Conservation (phyloP, 2,888 invertebrate genomes). For the Trachelus iudaicus region DNA sequence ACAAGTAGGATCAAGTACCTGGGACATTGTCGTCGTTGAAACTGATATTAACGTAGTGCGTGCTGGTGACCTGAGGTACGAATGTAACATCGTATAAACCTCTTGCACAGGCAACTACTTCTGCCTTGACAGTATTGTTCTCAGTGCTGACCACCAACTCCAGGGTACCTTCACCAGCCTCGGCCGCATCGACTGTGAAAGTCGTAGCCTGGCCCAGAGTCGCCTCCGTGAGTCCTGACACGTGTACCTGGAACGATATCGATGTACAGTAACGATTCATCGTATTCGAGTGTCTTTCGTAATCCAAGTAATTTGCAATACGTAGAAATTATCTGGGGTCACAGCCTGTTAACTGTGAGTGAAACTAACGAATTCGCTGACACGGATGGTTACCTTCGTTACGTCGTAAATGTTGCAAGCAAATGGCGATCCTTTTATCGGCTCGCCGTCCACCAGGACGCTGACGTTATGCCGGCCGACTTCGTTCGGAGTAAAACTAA, state of each 20-base stretch:
- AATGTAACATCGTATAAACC: conserved; percentile 94
- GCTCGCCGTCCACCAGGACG: conserved; percentile 84
- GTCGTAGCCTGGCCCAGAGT: conserved; percentile 85
- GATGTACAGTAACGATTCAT: background rate
- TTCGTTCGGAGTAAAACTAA: conserved; percentile 84
- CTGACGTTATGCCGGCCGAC: conserved; percentile 90
- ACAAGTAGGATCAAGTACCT: conserved; percentile 49
- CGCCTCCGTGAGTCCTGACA: conserved; percentile 60
- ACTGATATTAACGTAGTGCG: conserved; percentile 92
- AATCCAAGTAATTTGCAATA: background rate
- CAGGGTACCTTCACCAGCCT: conserved; percentile 93
- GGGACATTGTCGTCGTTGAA: conserved; percentile 93
- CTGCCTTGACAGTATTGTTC: conserved; percentile 89
- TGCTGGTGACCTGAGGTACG: conserved; percentile 87
- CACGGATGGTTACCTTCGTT: conserved; percentile 71
- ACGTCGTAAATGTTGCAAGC: conserved; percentile 96
- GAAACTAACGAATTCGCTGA: background rate
- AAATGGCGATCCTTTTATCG: conserved; percentile 91
- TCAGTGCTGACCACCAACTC: conserved; percentile 92
- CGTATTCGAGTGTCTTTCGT: background rate
- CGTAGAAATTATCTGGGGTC: background rate
- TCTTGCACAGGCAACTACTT: conserved; percentile 89
- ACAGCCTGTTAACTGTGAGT: background rate
- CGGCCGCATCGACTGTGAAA: conserved; percentile 93
- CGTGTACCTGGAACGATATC: conserved; percentile 49